Evolutionary conservation across 2,797 vertebrate species (phyloP).

Genomic region (Argyrosomus regius): DNA sequence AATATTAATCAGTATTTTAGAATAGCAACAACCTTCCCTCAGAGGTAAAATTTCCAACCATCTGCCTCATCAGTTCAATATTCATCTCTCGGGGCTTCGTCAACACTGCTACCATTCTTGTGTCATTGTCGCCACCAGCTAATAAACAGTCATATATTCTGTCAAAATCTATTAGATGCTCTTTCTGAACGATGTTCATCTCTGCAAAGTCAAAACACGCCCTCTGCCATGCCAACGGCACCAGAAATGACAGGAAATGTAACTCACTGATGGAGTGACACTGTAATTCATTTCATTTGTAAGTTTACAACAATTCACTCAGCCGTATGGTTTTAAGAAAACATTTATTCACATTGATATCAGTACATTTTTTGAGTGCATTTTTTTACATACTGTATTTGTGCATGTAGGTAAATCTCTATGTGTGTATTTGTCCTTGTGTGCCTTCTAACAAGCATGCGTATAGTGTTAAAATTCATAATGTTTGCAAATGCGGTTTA

Average conservation of each 20-base stretch:
- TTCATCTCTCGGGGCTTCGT: neutral
- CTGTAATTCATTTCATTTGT: neutral
- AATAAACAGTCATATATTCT: constrained; percentile 6
- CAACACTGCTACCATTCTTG: neutral
- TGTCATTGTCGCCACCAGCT: constrained; percentile 4
- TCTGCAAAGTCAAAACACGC: constrained; percentile 30
- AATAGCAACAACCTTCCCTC: neutral
- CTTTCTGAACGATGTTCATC: neutral
- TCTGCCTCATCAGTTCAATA: neutral
- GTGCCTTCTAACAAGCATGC: constrained; percentile 56
- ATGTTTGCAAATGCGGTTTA: constrained; percentile 40
- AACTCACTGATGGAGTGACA: neutral
- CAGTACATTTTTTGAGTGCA: constrained; percentile 81
- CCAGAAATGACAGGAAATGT: constrained; percentile 1
- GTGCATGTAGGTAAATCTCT: constrained; percentile 62
- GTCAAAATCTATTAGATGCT: constrained; percentile 25
- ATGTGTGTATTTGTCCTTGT: constrained; percentile 46
- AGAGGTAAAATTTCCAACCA: neutral
- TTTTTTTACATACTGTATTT: constrained; percentile 75
- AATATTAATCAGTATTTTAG: neutral
- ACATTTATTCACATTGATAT: constrained; percentile 87
- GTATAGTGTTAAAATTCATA: constrained; percentile 40
- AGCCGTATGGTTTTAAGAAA: constrained; percentile 74
- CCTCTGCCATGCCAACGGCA: neutral
- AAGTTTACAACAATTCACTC: constrained; percentile 27